Evolutionary conservation across 2,888 invertebrate genomes (phyloP).

Genomic region (Anthophora plumipes): DNA sequence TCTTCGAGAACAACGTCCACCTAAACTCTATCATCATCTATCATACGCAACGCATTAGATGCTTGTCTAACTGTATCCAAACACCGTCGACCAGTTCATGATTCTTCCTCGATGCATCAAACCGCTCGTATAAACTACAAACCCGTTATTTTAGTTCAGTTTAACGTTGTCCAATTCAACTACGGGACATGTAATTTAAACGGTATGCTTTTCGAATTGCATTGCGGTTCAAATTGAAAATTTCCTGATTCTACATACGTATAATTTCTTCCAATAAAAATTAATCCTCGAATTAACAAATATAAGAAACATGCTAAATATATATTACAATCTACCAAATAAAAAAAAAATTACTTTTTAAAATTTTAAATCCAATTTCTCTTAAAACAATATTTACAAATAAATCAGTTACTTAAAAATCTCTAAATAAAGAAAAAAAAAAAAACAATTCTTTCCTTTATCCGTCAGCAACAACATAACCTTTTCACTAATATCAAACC

Average conservation of each 20-base stretch:
- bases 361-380: no score
- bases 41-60: slow-evolving; percentile 22
- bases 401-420: no score
- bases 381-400: no score
- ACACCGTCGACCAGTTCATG: slow-evolving; percentile 21
- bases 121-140: slow-evolving; percentile 3
- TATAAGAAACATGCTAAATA: no score
- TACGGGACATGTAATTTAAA: not conserved
- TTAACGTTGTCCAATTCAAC: not conserved
- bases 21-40: slow-evolving; percentile 32
- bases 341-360: no score
- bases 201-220: not conserved
- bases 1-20: slow-evolving; percentile 17
- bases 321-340: no score
- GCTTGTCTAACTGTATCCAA: slow-evolving; percentile 34
- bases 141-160: slow-evolving; percentile 3
- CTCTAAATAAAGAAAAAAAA: no score
- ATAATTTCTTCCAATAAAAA: not conserved
- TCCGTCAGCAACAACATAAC: no score
- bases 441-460: no score
- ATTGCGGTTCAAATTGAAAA: not conserved
- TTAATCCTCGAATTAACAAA: no score
- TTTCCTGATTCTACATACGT: not conserved
- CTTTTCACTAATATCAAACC: no score
- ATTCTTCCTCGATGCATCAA: slow-evolving; percentile 20